Evolutionary conservation across 2,797 vertebrate species (phyloP).

Genomic region (Taenioides sp.): DNA sequence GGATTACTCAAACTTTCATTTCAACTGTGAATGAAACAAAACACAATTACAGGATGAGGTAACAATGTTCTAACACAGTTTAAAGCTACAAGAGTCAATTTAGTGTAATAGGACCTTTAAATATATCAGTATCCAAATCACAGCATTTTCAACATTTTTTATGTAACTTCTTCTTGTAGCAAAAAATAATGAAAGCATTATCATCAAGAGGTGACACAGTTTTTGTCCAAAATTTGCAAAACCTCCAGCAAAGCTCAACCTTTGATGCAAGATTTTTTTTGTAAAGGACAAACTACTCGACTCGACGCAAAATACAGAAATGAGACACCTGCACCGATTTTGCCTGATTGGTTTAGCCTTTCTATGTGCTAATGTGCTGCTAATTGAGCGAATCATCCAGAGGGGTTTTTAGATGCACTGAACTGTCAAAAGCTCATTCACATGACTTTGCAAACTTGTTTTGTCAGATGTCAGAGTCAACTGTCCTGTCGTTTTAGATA

Average conservation of each 20-base stretch:
- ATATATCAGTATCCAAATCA: background rate
- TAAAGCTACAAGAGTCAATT: too few species aligned
- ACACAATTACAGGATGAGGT: too few species aligned
- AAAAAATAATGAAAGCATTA: background rate
- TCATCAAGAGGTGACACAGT: background rate
- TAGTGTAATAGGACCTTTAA: too few species aligned
- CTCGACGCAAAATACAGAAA: background rate
- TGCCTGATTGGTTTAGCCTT: constrained; percentile 37
- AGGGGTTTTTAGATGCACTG: background rate
- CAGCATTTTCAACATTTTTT: background rate
- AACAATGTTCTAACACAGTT: too few species aligned
- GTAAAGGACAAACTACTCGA: constrained; percentile 9
- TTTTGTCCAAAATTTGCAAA: background rate
- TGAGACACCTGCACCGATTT: background rate
- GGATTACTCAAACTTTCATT: too few species aligned
- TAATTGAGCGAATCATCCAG: constrained; percentile 32
- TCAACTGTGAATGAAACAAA: too few species aligned
- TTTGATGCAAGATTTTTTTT: background rate
- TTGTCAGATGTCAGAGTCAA: background rate
- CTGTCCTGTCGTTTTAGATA: background rate
- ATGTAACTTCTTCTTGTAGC: background rate
- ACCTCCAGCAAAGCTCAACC: background rate
- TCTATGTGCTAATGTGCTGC: constrained; percentile 16
- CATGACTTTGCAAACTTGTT: background rate
- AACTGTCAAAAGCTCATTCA: background rate